These are phyloP conservation scores for Tipula lateralis DNA, from an alignment of 2,888 invertebrate species.

Conservation along the genomic window DNA sequence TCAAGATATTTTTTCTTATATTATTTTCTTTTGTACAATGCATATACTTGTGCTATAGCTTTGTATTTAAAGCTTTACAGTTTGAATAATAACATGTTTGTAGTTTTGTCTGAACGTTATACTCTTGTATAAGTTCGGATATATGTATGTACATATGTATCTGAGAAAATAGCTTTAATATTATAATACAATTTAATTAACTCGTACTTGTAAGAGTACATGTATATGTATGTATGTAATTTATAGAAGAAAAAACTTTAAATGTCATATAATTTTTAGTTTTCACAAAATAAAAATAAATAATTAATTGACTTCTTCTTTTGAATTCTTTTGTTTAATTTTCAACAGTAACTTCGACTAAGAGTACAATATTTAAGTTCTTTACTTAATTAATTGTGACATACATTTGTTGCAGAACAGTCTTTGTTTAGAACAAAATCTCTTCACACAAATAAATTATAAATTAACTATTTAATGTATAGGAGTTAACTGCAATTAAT, in stretches of 20 bases:
- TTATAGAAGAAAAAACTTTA: neutral
- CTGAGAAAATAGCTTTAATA: neutral
- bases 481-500: neutral
- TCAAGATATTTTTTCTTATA: neutral
- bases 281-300: too few species aligned
- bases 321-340: neutral
- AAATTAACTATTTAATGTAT: neutral
- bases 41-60: neutral
- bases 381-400: neutral
- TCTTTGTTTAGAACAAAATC: neutral
- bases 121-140: neutral
- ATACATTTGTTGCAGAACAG: neutral
- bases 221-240: neutral
- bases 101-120: neutral
- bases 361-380: neutral
- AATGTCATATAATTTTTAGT: neutral
- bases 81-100: neutral
- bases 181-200: neutral
- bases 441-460: neutral
- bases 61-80: neutral
- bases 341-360: neutral
- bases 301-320: neutral
- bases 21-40: neutral
- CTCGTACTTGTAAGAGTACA: neutral
- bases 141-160: neutral